Conservation (phyloP, 2,797 vertebrate genomes). For the Numenius phaeopus region DNA sequence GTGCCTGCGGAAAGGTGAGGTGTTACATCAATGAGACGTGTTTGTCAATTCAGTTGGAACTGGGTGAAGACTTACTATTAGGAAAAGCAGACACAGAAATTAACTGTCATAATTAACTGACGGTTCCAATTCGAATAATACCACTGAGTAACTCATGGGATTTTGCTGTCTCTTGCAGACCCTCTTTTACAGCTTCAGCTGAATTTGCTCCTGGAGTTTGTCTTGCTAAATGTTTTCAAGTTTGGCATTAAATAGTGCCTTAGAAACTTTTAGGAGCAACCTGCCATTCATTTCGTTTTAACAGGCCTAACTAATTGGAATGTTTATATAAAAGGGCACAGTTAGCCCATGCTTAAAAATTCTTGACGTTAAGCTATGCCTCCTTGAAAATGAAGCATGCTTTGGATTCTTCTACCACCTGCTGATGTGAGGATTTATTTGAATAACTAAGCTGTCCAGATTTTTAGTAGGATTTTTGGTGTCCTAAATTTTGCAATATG, state of each 20-base stretch:
- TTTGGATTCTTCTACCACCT: slow-evolving; percentile 47
- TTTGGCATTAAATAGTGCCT: neutral
- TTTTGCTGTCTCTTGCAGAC: neutral
- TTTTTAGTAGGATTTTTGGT: slow-evolving; percentile 28
- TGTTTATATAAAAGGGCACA: neutral
- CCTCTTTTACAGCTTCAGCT: neutral
- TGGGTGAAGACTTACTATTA: neutral
- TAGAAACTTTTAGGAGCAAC: neutral
- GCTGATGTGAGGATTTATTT: slow-evolving; percentile 41
- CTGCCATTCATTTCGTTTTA: neutral
- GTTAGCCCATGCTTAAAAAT: neutral
- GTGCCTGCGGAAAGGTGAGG: neutral
- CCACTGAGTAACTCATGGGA: neutral
- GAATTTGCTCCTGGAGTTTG: neutral
- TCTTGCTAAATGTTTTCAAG: neutral
- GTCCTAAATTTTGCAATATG: slow-evolving; percentile 7
- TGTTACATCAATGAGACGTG: neutral
- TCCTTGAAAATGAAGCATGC: neutral
- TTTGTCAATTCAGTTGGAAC: neutral
- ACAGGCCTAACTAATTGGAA: neutral
- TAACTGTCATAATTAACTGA: neutral
- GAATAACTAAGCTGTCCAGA: slow-evolving; percentile 49
- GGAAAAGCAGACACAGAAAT: neutral
- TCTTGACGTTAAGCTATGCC: slow-evolving; percentile 31
- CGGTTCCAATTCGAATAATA: neutral